Conservation (phyloP, 1,140 invertebrate species). For the Goniozus legneri region DNA sequence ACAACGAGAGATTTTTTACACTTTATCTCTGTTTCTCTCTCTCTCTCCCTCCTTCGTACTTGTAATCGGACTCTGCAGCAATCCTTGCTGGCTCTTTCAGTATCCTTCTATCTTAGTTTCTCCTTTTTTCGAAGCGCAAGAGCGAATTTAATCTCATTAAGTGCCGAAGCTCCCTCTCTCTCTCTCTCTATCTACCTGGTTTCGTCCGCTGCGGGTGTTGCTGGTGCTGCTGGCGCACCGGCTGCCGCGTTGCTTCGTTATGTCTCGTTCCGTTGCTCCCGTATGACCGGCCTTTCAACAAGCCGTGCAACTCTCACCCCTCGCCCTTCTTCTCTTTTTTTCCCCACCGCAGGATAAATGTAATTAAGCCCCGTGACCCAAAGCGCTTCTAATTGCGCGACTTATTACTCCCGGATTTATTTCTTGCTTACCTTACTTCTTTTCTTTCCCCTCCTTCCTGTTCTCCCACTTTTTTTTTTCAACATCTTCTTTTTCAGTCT, state of each 20-base stretch:
- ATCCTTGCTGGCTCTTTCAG: too few relatives aligned
- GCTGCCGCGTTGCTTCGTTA: background rate
- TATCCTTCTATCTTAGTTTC: conserved; percentile 10
- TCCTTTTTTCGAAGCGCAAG: conserved; percentile 13
- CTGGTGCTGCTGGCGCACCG: background rate
- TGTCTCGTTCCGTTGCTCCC: background rate
- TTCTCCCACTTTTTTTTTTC: background rate
- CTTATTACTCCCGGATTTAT: conserved; percentile 21
- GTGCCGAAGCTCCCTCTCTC: too few relatives aligned
- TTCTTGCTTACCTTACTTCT: conserved; percentile 4
- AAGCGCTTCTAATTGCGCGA: conserved; percentile 26
- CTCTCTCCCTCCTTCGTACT: background rate
- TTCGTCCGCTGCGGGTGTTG: too few relatives aligned
- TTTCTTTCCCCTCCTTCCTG: background rate
- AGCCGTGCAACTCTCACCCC: conserved; percentile 1
- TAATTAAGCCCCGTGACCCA: conserved; percentile 24
- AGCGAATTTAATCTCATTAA: conserved; percentile 33
- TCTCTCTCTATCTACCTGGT: conserved; percentile 14
- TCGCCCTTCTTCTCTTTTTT: too few relatives aligned
- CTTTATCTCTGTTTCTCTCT: conserved; percentile 1
- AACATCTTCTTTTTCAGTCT: background rate
- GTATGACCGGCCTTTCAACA: conserved; percentile 26
- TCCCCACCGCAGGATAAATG: conserved; percentile 27
- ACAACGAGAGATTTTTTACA: too few relatives aligned
- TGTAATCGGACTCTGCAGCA: too few relatives aligned